Evolutionary conservation across 2,797 vertebrate genomes (phyloP), one percentile per base, ranked within the genome.

Genomic region (Helicolenus hilgendorfi): DNA sequence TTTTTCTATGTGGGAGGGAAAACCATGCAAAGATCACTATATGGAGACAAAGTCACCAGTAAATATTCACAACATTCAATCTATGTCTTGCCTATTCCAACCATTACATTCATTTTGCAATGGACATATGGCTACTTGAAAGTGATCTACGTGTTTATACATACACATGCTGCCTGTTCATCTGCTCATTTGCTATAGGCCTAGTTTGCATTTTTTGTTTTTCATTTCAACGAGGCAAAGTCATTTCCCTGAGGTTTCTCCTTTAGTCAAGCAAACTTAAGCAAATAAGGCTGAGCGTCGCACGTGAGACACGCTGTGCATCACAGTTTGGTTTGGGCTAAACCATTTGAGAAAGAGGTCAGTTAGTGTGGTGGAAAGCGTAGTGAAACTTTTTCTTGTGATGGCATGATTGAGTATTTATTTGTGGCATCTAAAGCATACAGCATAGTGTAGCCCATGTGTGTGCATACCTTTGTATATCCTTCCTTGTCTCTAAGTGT

Each of bases 201-300:
- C 26, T 24, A 0, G 14, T 85, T 81, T 84, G 49, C 49, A 69
- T 80, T 64, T 83, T 49, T 63, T 75, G 15, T 63, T 75, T 75
- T 87, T 73, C 14, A 56, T 72, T 74, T 85, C 36, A 45, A 4
- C 15, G 6, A 31, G 15, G 20, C 3, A 70, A 29, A n/a, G n/a
- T 38, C 4, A 55, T 77, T 63, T 56, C 18, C 55, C 31, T 27
- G 53, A 74, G 15, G 68, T 26, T 53, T 49, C 26, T 79, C 22
- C 49, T 78, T 74, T 53, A 41, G 22, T 64, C 20, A 38, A 41
- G 45, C 31, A 81, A 20, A 77, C 62, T 4, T 59, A 81, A 11
- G 29, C n/a, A 74, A 88, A 93, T 35, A 8, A 8, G 1, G 11
- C 22, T 56, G 18, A 84, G 35, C 62, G 63, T n/a, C 22, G 68